Percentiles rank a stretch among this genome's conserved stretches.
Evolutionary conservation across 2,113 vertebrate genomes (phyloP).

Genomic region (Prietella phreatophila): DNA sequence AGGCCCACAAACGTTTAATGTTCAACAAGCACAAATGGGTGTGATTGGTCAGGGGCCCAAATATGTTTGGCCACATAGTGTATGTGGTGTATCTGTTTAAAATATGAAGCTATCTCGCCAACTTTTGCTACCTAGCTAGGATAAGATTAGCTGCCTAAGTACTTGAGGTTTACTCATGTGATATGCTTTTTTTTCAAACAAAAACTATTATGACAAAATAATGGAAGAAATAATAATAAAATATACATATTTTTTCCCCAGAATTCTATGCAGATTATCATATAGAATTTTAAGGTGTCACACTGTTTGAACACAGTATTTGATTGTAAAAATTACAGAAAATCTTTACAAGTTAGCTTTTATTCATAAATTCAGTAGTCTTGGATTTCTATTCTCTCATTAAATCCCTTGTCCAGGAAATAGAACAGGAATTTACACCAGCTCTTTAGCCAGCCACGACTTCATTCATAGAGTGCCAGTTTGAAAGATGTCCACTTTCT

Average conservation of each 20-base stretch:
- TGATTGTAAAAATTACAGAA: neutral
- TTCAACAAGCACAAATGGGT: no score
- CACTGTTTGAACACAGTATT: neutral
- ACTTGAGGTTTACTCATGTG: no score
- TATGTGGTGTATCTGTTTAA: neutral
- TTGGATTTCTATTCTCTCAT: conserved; percentile 3
- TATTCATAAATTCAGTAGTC: neutral
- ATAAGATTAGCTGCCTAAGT: no score
- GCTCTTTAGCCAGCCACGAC: conserved; percentile 7
- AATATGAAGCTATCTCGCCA: neutral
- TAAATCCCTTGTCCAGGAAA: neutral
- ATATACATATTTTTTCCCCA: neutral
- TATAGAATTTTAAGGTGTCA: neutral
- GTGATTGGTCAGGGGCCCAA: no score
- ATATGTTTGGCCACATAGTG: neutral
- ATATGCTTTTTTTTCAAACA: no score
- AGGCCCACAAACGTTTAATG: neutral
- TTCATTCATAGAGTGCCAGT: conserved; percentile 14
- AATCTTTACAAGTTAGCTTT: neutral
- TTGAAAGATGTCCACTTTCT: neutral
- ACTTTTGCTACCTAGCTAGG: neutral
- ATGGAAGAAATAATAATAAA: no score
- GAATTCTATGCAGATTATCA: neutral
- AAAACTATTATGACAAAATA: no score
- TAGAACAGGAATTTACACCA: conserved; percentile 1